Conservation (phyloP, 35 echinoderm and acorn worm species). For the Apostichopus californicus region DNA sequence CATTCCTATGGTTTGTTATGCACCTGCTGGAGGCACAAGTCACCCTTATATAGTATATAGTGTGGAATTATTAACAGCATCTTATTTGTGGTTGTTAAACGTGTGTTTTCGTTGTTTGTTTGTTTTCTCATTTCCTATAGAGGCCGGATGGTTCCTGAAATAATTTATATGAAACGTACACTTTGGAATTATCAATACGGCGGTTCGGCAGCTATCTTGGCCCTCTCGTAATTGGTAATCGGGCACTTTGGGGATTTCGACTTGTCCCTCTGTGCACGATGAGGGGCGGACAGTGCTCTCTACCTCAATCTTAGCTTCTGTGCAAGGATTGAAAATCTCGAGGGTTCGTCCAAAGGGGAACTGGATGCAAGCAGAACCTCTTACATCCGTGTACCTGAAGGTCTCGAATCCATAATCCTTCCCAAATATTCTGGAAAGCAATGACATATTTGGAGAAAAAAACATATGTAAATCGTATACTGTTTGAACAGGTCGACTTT, state of each 20-base stretch:
- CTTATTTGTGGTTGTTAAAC: too few relatives aligned
- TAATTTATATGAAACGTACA: not conserved
- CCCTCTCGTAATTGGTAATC: not conserved
- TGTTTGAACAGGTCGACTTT: too few relatives aligned
- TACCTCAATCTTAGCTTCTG: not conserved
- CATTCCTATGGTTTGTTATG: too few relatives aligned
- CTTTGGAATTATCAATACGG: not conserved
- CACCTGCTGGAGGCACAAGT: too few relatives aligned
- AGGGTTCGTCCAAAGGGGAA: conserved; percentile 42
- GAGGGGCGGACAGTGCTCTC: conserved; percentile 40
- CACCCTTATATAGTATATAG: too few relatives aligned
- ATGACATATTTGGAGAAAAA: not conserved
- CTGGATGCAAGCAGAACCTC: conserved; percentile 31
- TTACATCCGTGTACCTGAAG: conserved; percentile 36
- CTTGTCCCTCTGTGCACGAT: not conserved
- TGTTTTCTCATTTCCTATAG: too few relatives aligned
- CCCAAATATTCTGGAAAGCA: conserved; percentile 29
- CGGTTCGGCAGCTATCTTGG: conserved; percentile 20
- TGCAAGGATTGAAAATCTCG: conserved; percentile 28
- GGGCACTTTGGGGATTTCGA: conserved; percentile 27
- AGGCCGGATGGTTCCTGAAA: too few relatives aligned
- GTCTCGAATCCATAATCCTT: conserved; percentile 49
- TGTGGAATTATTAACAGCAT: too few relatives aligned
- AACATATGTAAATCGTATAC: too few relatives aligned
- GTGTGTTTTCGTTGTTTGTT: too few relatives aligned